Base-by-base conservation (phyloP, 2,888 invertebrate genomes). In the Drosophila nr. medialis region DNA sequence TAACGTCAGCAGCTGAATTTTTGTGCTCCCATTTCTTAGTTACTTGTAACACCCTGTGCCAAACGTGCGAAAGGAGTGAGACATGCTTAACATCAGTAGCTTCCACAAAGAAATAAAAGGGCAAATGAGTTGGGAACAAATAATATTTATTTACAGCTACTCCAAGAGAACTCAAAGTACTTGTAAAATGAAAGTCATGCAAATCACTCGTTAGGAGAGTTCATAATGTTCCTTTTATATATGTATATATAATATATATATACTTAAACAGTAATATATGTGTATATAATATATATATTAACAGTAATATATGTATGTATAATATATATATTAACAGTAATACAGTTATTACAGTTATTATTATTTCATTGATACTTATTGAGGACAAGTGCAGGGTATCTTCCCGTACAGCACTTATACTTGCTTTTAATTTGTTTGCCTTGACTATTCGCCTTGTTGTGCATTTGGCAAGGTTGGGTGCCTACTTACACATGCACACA, bases 401-500 rank as follows among this genome's bases (percentile, higher is more conserved):
- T 40, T 4, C 1, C 1, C 1, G 45, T 45, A n/a, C 15, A 34
- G 21, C 32, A 40, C 2, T 15, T 30, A 40, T n/a, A n/a, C 1
- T 32, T 21, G 3, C 1, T 67, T 58, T 59, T 62, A 62, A 68
- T 74, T 67, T 65, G 62, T 64, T 59, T 79, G 79, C 67, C 62
- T 69, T 80, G 71, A 76, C 66, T 77, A 67, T 82, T 81, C 82
- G 71, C 74, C 83, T 80, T 80, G 71, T 80, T 82, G 85, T 71
- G 64, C 85, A 77, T 82, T 85, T 80, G 55, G 42, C 49, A 65
- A 61, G 59, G 15, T 50, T 40, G 15, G 40, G 48, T 62, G 54
- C 45, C 40, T 18, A 4, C 18, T 24, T 38, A n/a, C 24, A 10
- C 29, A 13, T 56, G 45, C n/a, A 58, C 7, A 32, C 49, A 30